Percentiles rank a stretch among this genome's conserved stretches.
phyloP scores from a whole-genome alignment of 2,797 vertebrate genomes.

The Hylomyscus alleni region DNA sequence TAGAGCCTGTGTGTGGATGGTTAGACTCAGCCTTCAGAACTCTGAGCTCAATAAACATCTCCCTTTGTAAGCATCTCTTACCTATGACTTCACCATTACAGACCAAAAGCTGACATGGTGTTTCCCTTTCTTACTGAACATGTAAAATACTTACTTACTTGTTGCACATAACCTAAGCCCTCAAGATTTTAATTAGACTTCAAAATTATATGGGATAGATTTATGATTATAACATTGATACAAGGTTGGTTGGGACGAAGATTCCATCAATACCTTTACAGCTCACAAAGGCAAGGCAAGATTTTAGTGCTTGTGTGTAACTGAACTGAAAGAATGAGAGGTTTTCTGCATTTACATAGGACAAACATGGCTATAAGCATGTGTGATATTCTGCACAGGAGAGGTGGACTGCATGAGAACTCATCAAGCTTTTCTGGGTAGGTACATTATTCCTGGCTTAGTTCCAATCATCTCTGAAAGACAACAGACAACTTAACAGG shows the following conservation, averaged over 20 bases:
- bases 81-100: too few relatives aligned
- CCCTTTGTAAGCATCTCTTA: background rate
- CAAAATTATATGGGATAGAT: slow-evolving; percentile 34
- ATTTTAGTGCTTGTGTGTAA: background rate
- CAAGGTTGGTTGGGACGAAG: background rate
- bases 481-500: background rate
- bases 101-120: background rate
- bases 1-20: background rate
- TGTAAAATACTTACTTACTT: slow-evolving; percentile 9
- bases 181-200: slow-evolving; percentile 37
- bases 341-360: slow-evolving; percentile 1
- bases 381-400: background rate
- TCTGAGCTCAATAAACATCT: background rate
- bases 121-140: slow-evolving; percentile 20
- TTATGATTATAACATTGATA: background rate
- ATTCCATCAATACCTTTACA: background rate
- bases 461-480: background rate
- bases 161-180: background rate
- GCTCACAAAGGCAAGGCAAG: background rate
- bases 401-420: background rate
- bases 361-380: background rate
- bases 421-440: background rate
- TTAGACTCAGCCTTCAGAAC: background rate
- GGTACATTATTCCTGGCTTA: background rate
- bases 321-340: background rate